Evolutionary conservation across 2,797 vertebrate species (phyloP), one percentile per base, ranked within the genome.

Genomic region (Australoheros facetus): DNA sequence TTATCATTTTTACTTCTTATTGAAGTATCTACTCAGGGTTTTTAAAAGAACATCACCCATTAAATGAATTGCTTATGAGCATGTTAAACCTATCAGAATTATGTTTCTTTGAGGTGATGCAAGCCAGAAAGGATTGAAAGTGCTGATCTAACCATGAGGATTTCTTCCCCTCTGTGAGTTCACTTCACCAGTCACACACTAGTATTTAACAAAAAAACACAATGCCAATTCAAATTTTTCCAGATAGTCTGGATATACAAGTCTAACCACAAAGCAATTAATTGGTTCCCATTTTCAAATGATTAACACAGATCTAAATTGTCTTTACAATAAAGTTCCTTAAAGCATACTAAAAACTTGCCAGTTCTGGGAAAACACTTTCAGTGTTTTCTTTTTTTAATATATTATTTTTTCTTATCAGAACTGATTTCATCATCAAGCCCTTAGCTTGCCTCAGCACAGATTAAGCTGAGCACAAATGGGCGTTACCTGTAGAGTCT

Each of bases 381-480:
- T 62, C 12, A 10, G 48, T 23, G 39, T 7, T 21, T 1, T n/a
- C 70, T 60, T 62, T 34, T 34, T 34, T 7, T 53, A 32, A 59
- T 17, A 28, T 37, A 28, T 34, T 54, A 13, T 16, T 26, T 16
- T 13, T 54, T 7, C 11, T 55, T 75, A 78, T 81, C 51, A 51
- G 16, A 42, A 73, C 53, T 23, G n/a, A 53, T 32, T 74, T 48
- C 1, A 17, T 78, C 7, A 73, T 70, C 30, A 70, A 42, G n/a
- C 19, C 34, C 57, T 84, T 84, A 79, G 82, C 53, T 37, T 78
- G 19, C 14, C 23, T 26, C 53, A 11, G 56, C 23, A 32, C 59
- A 55, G 26, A 83, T 81, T 83, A 89, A 92, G 64, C 75, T 34
- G 82, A 89, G 59, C 42, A 57, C 58, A 75, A 30, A 75, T 57